Evolutionary conservation across 2,888 invertebrate species (phyloP).

Genomic region (Amblyteles armatorius): DNA sequence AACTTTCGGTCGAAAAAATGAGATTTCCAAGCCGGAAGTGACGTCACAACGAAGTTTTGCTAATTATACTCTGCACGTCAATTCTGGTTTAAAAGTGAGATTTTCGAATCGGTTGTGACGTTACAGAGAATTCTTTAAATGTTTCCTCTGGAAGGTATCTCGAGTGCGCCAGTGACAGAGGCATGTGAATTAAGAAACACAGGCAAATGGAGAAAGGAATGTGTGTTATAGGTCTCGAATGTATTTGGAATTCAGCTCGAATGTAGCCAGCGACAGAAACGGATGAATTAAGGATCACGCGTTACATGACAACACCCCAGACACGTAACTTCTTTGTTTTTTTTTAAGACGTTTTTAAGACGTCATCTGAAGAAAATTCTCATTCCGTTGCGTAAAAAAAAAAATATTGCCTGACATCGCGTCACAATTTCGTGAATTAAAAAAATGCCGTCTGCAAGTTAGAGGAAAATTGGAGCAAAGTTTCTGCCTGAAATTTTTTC

Average conservation of each 20-base stretch:
- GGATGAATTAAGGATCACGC: neutral
- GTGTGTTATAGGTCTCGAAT: neutral
- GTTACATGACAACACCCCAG: slow-evolving; percentile 50
- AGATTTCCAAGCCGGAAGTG: too few species aligned
- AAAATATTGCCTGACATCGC: slow-evolving; percentile 1
- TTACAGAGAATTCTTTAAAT: too few species aligned
- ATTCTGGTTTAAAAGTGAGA: too few species aligned
- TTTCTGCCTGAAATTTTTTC: neutral
- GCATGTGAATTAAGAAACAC: neutral
- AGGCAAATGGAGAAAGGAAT: neutral
- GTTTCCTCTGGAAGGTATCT: too few species aligned
- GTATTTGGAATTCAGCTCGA: neutral
- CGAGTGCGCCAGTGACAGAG: neutral
- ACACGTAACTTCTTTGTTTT: slow-evolving; percentile 45
- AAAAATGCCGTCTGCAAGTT: slow-evolving; percentile 29
- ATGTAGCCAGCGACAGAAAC: neutral
- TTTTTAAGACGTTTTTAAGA: slow-evolving; percentile 2
- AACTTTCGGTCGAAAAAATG: too few species aligned
- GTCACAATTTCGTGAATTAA: slow-evolving; percentile 18
- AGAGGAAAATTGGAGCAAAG: slow-evolving; percentile 45
- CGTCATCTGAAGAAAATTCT: slow-evolving; percentile 17
- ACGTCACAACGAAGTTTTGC: too few species aligned
- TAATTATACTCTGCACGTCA: too few species aligned
- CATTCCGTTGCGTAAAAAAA: slow-evolving; percentile 24
- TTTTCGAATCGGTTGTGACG: too few species aligned